These are phyloP conservation scores for Albula glossodonta DNA, from an alignment of 2,113 vertebrate species.

Conservation along the genomic window DNA sequence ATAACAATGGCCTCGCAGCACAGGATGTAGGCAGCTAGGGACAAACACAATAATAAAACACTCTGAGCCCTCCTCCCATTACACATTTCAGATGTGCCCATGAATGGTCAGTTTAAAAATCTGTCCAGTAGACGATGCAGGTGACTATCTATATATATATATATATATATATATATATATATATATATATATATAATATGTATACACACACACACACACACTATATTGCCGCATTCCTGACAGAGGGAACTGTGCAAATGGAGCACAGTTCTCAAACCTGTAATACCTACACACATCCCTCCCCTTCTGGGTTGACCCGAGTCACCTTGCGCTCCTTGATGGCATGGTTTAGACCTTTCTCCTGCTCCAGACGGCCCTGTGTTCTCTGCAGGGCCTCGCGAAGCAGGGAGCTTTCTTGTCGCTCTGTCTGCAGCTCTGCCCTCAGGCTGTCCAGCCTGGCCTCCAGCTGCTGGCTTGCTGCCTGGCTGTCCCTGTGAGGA, in stretches of 20 bases:
- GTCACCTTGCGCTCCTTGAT: slow-evolving; percentile 61
- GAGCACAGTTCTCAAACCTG: too few species aligned
- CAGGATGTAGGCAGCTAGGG: neutral
- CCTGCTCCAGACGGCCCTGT: slow-evolving; percentile 58
- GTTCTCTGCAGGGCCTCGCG: slow-evolving; percentile 66
- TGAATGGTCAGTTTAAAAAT: neutral
- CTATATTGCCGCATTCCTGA: neutral
- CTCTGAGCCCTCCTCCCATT: neutral
- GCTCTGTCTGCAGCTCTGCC: slow-evolving; percentile 56
- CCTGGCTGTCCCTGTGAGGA: slow-evolving; percentile 58
- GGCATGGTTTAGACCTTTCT: slow-evolving; percentile 50
- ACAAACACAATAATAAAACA: neutral
- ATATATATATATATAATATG: too few species aligned
- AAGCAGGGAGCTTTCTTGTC: slow-evolving; percentile 70
- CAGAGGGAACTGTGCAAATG: neutral
- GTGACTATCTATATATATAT: too few species aligned
- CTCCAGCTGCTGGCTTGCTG: slow-evolving; percentile 49
- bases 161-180: too few species aligned
- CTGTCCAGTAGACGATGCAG: too few species aligned
- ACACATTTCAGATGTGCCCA: neutral
- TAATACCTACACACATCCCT: too few species aligned
- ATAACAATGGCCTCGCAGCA: neutral
- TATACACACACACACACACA: too few species aligned
- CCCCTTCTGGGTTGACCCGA: neutral
- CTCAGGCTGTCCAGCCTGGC: slow-evolving; percentile 60